Conservation (phyloP, 2,797 vertebrate genomes). For the Melanotaenia maccullochi region DNA sequence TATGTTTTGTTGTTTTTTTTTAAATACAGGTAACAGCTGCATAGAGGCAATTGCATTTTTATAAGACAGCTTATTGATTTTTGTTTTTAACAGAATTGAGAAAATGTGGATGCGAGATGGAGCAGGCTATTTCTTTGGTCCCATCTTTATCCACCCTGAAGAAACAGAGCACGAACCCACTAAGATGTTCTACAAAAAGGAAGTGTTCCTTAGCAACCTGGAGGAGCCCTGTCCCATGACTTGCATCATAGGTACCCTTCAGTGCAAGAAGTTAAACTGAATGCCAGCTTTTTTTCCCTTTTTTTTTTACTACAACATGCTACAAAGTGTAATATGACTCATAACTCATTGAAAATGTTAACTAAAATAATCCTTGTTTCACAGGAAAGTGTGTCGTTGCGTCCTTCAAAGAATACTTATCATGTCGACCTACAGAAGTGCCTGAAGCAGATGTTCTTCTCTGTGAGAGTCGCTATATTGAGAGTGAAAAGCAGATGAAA, state of each 20-base stretch:
- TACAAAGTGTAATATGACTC: not conserved
- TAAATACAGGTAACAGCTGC: not conserved
- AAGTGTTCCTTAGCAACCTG: conserved; percentile 97
- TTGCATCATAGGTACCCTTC: conserved; percentile 89
- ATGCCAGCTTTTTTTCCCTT: not conserved
- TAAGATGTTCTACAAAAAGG: conserved; percentile 99
- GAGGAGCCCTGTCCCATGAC: conserved; percentile 97
- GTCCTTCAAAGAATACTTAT: conserved; percentile 97
- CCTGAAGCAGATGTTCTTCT: conserved; percentile 92
- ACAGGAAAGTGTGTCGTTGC: conserved; percentile 94
- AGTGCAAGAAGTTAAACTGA: not conserved
- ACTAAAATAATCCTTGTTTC: conserved; percentile 35
- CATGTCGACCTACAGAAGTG: conserved; percentile 90
- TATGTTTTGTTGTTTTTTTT: too few species aligned
- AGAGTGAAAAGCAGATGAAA: conserved; percentile 98
- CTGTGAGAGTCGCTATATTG: conserved; percentile 97
- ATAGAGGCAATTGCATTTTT: not conserved
- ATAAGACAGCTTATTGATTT: not conserved
- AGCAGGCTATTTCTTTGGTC: conserved; percentile 95
- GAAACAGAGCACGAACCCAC: conserved; percentile 98
- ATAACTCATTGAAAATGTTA: not conserved
- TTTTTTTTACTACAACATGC: not conserved
- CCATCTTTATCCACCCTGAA: conserved; percentile 98
- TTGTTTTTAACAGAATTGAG: conserved; percentile 87
- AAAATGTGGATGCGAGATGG: conserved; percentile 98